Evolutionary conservation across 1,140 invertebrate genomes (phyloP).

Genomic region (Radopholus similis): DNA sequence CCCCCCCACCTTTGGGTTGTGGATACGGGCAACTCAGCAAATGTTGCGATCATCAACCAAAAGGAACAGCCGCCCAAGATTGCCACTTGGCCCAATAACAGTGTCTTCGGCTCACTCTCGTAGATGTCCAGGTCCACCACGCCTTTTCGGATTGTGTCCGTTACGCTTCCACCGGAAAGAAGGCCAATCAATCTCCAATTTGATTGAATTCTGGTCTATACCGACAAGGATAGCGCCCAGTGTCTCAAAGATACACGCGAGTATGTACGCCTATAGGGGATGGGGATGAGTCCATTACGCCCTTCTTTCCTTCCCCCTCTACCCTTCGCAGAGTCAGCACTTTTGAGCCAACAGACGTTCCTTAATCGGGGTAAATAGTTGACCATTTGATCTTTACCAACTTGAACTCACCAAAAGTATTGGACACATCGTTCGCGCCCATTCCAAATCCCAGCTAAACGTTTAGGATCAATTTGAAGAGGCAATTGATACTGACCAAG

Average conservation of each 20-base stretch:
- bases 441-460: background rate
- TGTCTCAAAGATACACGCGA: conserved; percentile 89
- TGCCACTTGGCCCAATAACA: conserved; percentile 43
- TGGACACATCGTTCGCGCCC: background rate
- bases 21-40: conserved; percentile 86
- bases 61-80: conserved; percentile 65
- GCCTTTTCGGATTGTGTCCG: conserved; percentile 58
- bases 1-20: conserved; percentile 68
- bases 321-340: background rate
- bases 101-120: conserved; percentile 35
- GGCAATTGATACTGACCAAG: no score
- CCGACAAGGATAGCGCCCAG: conserved; percentile 64
- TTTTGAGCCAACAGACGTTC: conserved; percentile 4
- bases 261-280: conserved; percentile 66
- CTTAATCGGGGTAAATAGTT: no score
- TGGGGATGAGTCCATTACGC: no score
- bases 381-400: no score
- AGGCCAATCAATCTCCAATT: no score
- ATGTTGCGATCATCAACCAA: conserved; percentile 87
- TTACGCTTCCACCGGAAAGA: conserved; percentile 62
- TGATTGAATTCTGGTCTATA: no score
- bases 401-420: no score
- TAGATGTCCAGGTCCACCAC: conserved; percentile 54
- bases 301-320: no score
- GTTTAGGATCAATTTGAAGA: no score